Conservation (phyloP, 2,113 vertebrate species). For the Motacilla tschutschensis region DNA sequence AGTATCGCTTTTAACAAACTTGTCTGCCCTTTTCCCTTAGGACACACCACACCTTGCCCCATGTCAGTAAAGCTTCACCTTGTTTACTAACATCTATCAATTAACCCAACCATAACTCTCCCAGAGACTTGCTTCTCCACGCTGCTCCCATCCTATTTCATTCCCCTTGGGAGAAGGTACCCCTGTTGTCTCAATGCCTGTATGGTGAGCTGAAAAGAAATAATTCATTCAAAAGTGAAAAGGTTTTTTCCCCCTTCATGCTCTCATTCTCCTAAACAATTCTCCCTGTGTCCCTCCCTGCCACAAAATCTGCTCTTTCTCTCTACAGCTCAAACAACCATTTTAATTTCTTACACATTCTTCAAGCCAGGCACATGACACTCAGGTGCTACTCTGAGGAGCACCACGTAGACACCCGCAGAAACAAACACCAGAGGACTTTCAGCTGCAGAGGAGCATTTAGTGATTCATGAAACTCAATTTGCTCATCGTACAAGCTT, state of each 20-base stretch:
- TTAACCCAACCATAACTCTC: background rate
- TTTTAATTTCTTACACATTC: background rate
- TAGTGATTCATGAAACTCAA: background rate
- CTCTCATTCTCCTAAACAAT: background rate
- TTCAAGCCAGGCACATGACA: background rate
- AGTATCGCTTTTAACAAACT: background rate
- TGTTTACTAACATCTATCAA: background rate
- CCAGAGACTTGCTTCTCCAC: background rate
- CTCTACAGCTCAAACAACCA: background rate
- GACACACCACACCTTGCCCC: accelerated
- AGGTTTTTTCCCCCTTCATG: background rate
- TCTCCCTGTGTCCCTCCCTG: background rate
- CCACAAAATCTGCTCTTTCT: background rate
- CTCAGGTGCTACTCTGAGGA: background rate
- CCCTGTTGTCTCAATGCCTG: background rate
- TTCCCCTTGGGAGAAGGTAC: background rate
- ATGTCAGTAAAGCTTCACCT: background rate
- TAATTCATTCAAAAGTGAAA: background rate
- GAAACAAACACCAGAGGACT: background rate
- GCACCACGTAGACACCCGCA: background rate
- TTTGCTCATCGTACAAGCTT: accelerated
- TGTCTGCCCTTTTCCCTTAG: background rate
- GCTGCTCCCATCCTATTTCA: background rate
- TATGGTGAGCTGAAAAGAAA: background rate
- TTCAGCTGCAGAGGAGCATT: background rate